These are phyloP conservation scores for Tetragonula carbonaria DNA, from an alignment of 2,888 invertebrate genomes.

Conservation along the genomic window DNA sequence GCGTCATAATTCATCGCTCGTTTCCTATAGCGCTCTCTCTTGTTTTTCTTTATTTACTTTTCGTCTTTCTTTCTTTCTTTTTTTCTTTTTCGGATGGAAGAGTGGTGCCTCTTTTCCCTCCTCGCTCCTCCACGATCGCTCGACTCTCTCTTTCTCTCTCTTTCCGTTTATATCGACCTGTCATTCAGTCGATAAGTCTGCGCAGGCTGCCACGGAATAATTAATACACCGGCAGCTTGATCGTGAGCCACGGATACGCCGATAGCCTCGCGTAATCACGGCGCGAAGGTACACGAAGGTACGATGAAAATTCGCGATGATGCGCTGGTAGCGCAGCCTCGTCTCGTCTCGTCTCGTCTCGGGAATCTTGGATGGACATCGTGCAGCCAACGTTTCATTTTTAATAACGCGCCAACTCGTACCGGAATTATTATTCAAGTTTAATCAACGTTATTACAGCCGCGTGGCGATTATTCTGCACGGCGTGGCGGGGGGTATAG, in stretches of 20 bases:
- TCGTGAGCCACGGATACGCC: conserved; percentile 24
- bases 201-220: conserved; percentile 43
- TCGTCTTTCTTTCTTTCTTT: neutral
- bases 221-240: conserved; percentile 54
- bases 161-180: conserved; percentile 1
- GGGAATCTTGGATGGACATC: neutral
- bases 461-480: conserved; percentile 11
- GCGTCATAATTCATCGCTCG: conserved; percentile 54
- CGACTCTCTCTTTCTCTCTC: no score
- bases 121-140: neutral
- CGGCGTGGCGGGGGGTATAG: neutral
- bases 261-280: conserved; percentile 32
- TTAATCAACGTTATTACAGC: conserved; percentile 33
- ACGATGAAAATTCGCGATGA: conserved; percentile 42
- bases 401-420: conserved; percentile 16
- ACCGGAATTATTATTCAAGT: conserved; percentile 35
- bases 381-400: conserved; percentile 7
- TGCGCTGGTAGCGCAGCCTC: neutral
- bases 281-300: conserved; percentile 42
- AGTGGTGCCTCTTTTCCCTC: neutral
- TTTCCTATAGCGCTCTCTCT: neutral
- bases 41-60: neutral
- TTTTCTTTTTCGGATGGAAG: no score
- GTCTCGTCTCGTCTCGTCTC: no score
- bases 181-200: conserved; percentile 47